Evolutionary conservation across 23 tunicate species (phyloP).

Genomic region (Styela clava): DNA sequence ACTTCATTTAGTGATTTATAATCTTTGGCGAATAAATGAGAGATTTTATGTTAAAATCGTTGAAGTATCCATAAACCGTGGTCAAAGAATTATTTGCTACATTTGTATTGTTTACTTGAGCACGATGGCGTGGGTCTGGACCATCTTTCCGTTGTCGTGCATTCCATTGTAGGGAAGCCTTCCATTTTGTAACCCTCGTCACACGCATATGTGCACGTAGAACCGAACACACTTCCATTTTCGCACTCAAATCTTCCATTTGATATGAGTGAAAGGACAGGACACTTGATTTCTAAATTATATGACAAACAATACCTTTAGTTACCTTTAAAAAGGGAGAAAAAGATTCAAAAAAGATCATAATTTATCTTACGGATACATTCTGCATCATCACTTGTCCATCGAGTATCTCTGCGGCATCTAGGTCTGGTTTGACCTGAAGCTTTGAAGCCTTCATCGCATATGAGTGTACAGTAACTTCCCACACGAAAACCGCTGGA

Average conservation of each 20-base stretch:
- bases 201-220: conserved; percentile 64
- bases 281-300: conserved; percentile 9
- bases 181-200: conserved; percentile 70
- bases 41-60: too few species aligned
- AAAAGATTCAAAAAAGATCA: too few species aligned
- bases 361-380: conserved; percentile 33
- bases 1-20: too few species aligned
- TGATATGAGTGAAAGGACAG: neutral
- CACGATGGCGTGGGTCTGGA: conserved; percentile 27
- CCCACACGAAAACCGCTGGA: conserved; percentile 42
- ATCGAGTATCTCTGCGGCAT: conserved; percentile 36
- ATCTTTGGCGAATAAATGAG: too few species aligned
- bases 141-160: conserved; percentile 59
- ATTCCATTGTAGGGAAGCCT: conserved; percentile 37
- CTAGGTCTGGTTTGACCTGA: conserved; percentile 30
- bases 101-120: conserved; percentile 35
- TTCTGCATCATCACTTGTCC: conserved; percentile 53
- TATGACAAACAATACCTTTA: neutral
- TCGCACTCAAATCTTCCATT: conserved; percentile 60
- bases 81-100: too few species aligned
- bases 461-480: conserved; percentile 54
- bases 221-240: conserved; percentile 21
- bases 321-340: neutral
- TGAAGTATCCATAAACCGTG: too few species aligned
- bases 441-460: conserved; percentile 59